Evolutionary conservation across 2,797 vertebrate genomes (phyloP).

Genomic region (Neopelma chrysocephalum): DNA sequence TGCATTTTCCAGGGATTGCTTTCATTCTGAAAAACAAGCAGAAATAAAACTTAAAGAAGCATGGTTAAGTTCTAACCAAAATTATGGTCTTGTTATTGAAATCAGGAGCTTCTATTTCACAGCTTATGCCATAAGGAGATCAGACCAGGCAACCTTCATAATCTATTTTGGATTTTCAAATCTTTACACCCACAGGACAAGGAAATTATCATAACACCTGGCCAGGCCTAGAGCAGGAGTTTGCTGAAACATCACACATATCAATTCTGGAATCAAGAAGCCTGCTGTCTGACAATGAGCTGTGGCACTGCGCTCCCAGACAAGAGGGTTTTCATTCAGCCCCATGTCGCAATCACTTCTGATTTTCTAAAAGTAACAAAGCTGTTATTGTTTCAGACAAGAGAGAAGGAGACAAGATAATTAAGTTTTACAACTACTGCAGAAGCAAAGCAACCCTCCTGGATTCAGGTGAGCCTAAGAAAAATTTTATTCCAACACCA

Average conservation of each 20-base stretch:
- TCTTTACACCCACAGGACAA: background rate
- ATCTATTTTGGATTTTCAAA: background rate
- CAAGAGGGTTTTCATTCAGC: background rate
- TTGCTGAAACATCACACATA: background rate
- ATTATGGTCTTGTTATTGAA: background rate
- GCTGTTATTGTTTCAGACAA: background rate
- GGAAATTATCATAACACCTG: background rate
- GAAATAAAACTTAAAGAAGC: background rate
- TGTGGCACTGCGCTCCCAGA: background rate
- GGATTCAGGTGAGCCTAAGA: background rate
- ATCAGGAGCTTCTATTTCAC: background rate
- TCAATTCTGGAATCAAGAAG: background rate
- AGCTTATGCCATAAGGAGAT: background rate
- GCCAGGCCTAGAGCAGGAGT: background rate
- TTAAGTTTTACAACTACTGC: background rate
- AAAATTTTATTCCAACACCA: background rate
- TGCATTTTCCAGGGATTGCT: background rate
- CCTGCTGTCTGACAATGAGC: background rate
- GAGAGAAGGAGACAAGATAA: background rate
- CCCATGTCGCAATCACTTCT: background rate
- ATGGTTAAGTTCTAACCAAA: background rate
- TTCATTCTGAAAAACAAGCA: background rate
- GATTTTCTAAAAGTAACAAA: background rate
- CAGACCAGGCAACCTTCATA: background rate
- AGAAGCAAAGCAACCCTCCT: background rate